Percentiles rank a stretch among this genome's conserved stretches.
These are phyloP conservation scores for Omphaloscelis lunosa DNA, from an alignment of 2,888 invertebrate genomes.

Conservation along the genomic window DNA sequence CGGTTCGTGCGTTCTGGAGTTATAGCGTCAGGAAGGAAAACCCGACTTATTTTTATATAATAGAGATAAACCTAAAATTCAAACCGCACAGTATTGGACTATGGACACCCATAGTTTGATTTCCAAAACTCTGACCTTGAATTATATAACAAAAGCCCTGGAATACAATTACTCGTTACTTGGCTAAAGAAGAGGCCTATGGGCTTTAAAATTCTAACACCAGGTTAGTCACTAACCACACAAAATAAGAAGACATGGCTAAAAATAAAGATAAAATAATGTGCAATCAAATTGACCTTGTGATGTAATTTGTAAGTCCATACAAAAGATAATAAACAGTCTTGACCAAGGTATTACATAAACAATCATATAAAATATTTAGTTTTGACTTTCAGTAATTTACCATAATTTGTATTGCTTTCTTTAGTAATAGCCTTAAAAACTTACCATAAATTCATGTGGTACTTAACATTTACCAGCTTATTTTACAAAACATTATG, in stretches of 20 bases:
- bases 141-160: not conserved
- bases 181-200: not conserved
- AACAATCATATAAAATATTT: not conserved
- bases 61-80: constrained; percentile 2
- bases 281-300: constrained; percentile 1
- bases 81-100: not conserved
- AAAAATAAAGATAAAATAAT: constrained; percentile 4
- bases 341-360: constrained; percentile 11
- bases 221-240: too few relatives aligned
- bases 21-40: too few relatives aligned
- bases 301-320: not conserved
- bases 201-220: too few relatives aligned
- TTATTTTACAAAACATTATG: not conserved
- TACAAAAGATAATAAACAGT: not conserved
- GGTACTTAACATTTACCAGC: not conserved
- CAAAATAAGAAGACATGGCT: too few relatives aligned
- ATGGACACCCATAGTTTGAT: not conserved
- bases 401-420: not conserved
- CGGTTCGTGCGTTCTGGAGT: too few relatives aligned
- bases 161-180: not conserved
- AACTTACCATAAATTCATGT: not conserved
- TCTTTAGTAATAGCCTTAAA: not conserved
- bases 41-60: too few relatives aligned
- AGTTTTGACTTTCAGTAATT: not conserved
- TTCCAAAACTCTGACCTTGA: not conserved